Percentiles rank a stretch among this genome's conserved stretches.
These are phyloP conservation scores for Corythoichthys haematopterus DNA, from an alignment of 2,113 vertebrate genomes.

Conservation along the genomic window DNA sequence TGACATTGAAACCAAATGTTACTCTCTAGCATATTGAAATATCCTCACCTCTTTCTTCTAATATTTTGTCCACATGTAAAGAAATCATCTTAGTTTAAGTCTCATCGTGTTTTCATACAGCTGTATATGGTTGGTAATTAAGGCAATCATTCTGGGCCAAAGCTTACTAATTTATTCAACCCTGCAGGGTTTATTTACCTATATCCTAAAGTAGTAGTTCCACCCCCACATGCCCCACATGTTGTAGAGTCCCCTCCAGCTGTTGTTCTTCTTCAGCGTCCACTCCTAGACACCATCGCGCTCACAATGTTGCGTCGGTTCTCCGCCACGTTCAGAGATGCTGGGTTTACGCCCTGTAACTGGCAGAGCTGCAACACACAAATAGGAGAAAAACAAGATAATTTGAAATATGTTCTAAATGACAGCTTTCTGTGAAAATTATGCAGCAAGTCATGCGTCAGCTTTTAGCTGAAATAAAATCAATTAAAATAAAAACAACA, in stretches of 20 bases:
- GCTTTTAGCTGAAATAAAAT: neutral
- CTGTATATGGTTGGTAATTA: slow-evolving; percentile 73
- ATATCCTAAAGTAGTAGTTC: slow-evolving; percentile 32
- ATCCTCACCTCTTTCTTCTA: slow-evolving; percentile 74
- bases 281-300: slow-evolving; percentile 34
- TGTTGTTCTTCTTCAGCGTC: slow-evolving; percentile 48
- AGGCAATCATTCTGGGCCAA: slow-evolving; percentile 74
- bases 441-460: neutral
- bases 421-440: neutral
- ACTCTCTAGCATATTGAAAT: slow-evolving; percentile 77
- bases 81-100: slow-evolving; percentile 67
- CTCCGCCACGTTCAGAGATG: slow-evolving; percentile 48
- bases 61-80: slow-evolving; percentile 70
- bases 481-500: too few relatives aligned
- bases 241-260: slow-evolving; percentile 35
- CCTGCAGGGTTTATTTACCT: slow-evolving; percentile 42
- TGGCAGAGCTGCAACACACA: slow-evolving; percentile 60
- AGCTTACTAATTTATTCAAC: slow-evolving; percentile 57
- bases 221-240: slow-evolving; percentile 20
- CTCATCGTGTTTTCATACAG: slow-evolving; percentile 61
- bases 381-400: slow-evolving; percentile 45
- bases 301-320: slow-evolving; percentile 46
- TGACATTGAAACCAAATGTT: slow-evolving; percentile 66
- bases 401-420: neutral
- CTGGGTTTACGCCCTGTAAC: slow-evolving; percentile 45